Conservation (phyloP, 2,797 vertebrate genomes). For the Pangasius krempfi region DNA sequence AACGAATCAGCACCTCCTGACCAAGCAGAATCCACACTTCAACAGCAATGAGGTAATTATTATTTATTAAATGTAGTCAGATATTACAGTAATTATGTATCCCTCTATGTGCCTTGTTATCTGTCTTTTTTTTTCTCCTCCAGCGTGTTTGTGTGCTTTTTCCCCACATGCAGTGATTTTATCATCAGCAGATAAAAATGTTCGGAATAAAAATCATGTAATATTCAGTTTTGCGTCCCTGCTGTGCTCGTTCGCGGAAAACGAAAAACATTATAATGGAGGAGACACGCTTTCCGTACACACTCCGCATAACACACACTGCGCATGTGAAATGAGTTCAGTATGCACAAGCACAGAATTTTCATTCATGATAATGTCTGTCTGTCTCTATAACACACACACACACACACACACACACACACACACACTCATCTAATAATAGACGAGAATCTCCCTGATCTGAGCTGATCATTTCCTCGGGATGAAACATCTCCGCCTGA, state of each 20-base stretch:
- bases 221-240: constrained; percentile 1
- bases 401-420: constrained; percentile 6
- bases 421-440: constrained; percentile 5
- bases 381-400: constrained; percentile 9
- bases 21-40: background rate
- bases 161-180: background rate
- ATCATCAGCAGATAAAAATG: constrained; percentile 13
- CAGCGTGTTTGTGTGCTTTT: background rate
- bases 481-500: background rate
- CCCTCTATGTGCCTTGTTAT: background rate
- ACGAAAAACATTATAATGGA: background rate
- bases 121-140: background rate
- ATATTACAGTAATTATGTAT: background rate
- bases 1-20: background rate
- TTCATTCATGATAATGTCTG: background rate
- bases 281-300: background rate
- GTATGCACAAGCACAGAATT: constrained; percentile 3
- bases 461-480: background rate
- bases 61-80: background rate
- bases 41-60: background rate
- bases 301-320: constrained; percentile 3
- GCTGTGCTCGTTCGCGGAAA: constrained; percentile 19
- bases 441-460: background rate
- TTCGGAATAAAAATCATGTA: background rate
- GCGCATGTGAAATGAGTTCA: constrained; percentile 10